Base-by-base conservation (phyloP, 2,797 vertebrate species). In the Danio aesculapii region DNA sequence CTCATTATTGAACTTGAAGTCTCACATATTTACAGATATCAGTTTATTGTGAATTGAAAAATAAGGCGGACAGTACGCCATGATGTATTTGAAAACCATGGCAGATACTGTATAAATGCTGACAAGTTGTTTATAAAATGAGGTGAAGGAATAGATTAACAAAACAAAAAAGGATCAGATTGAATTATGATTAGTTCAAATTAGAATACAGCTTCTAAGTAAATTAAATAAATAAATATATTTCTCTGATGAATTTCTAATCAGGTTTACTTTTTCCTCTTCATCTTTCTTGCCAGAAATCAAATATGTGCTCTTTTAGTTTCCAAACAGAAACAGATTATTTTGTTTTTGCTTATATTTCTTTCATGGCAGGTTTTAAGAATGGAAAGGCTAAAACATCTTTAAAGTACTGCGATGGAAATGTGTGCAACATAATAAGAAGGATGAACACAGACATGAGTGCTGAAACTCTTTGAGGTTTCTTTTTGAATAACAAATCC, bases 101-200 rank as follows among this genome's bases (percentile, higher is more conserved):
- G 52, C 58, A 67, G 70, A 72, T 79, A 63, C 52, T 44, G 62
- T 53, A 53, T 53, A 46, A 19, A 47, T 55, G 13, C 13, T 79
- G 77, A 72, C 59, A 77, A 55, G 19, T 19, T 55, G 11, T 11
- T 58, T 66, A 41, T 68, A 17, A 55, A 78, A 74, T 68, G 55
- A 77, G 46, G 61, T 47, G 19, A 71, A 75, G 57, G 68, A 39
- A 3, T 2, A 19, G 41, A 81, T 30, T 72, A 81, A 73, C 13
- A 63, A 21, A 55, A n/a, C n/a, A 30, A 30, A 30, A 17, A 81
- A 76, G 52, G 49, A 79, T 14, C 57, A 16, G 67, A 46, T 49
- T 84, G 67, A 79, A 71, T 81, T 75, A 79, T 72, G 66, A 86
- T 84, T 62, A 59, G 76, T 72, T 86, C 71, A 82, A 84, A 79